phyloP scores from a whole-genome alignment of 2,797 vertebrate genomes.

The Sylvilagus floridanus region DNA sequence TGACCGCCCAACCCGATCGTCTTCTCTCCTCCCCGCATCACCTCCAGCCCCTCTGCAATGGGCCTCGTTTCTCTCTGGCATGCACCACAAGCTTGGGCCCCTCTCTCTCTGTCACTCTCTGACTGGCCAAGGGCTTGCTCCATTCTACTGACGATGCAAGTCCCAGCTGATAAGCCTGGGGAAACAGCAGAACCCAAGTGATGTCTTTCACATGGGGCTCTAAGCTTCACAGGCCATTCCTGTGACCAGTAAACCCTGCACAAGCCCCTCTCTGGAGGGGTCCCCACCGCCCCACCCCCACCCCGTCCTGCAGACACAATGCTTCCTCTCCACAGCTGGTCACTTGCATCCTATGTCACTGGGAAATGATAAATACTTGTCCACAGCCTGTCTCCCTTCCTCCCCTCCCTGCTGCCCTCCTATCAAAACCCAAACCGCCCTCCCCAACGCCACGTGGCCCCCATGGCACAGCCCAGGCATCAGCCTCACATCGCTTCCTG shows the following conservation, averaged over 20 bases:
- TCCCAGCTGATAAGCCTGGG: too few relatives aligned
- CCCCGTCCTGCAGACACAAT: not conserved
- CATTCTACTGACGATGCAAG: rapidly evolving
- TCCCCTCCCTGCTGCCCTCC: too few relatives aligned
- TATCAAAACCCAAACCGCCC: too few relatives aligned
- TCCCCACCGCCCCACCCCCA: not conserved
- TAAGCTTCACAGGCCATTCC: rapidly evolving
- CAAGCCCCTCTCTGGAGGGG: not conserved
- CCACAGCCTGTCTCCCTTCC: too few relatives aligned
- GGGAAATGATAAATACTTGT: too few relatives aligned
- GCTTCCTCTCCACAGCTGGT: not conserved
- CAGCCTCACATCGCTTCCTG: not conserved
- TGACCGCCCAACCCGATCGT: rapidly evolving
- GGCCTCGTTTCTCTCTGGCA: not conserved
- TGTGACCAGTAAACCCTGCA: rapidly evolving
- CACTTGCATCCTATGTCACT: too few relatives aligned
- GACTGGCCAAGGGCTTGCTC: not conserved
- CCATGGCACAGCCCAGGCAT: too few relatives aligned
- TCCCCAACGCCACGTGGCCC: too few relatives aligned
- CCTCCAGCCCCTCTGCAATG: too few relatives aligned
- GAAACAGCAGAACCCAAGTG: not conserved
- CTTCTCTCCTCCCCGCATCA: not conserved
- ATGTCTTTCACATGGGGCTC: not conserved
- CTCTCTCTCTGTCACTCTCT: not conserved
- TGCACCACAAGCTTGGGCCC: rapidly evolving